Base-by-base conservation (phyloP, 2,888 invertebrate species). In the Peribatodes rhomboidaria region DNA sequence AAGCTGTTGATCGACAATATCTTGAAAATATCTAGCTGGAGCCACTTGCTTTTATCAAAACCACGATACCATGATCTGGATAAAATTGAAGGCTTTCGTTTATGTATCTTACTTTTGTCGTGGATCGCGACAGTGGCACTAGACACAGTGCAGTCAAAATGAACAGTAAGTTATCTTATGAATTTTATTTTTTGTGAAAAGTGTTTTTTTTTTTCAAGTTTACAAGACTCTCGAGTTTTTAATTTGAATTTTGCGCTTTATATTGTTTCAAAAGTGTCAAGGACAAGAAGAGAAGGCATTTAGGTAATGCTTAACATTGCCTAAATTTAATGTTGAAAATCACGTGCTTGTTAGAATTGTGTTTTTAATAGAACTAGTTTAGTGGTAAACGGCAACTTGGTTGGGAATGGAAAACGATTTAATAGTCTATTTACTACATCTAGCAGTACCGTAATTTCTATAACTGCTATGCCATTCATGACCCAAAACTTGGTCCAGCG, bases 1-100 rank as follows among this genome's bases (percentile, higher is more conserved):
- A 86, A 80, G 67, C 60, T 61, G 68, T 74, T 87, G 90, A 90
- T 85, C 74, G 87, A 86, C 88, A 84, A 80, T 90, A 89, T 90
- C 89, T 80, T 53, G 20, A 49, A 69, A 71, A 69, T 81, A 86
- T 86, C 83, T 80, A 50, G 70, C 44, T 54, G 59, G 57, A 52
- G 44, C 70, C 74, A 77, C 79, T 62, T 74, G 81, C 69, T 82
- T 78, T 82, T 91, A 91, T 90, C 90, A 64, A 31, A 68, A 64
- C 56, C 69, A 68, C 54, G 86, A 86, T 86, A 86, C 69, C 65
- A 76, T 83, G 79, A 77, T 85, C 82, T 82, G 83, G 90, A 90
- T 92, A 91, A 89, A 91, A 89, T 89, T 87, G 87, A 84, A 81
- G 81, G 76, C 71, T 80, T 78, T 77, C 69, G 63, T 42, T 57